Conservation (phyloP, 2,113 vertebrate genomes). For the Paratilapia polleni region DNA sequence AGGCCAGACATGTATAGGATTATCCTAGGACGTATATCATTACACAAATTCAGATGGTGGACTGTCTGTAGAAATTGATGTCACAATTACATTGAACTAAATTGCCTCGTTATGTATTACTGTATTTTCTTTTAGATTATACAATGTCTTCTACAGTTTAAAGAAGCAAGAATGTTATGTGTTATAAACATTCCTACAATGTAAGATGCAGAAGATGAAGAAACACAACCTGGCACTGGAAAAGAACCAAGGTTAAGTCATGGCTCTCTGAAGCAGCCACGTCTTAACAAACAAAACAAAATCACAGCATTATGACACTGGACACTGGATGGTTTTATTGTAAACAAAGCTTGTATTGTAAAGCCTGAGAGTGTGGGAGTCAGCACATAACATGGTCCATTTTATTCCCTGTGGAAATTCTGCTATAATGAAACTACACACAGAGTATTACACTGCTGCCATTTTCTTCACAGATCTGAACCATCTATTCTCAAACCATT, state of each 20-base stretch:
- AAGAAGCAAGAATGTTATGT: slow-evolving; percentile 27
- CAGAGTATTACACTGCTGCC: background rate
- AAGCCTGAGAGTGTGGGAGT: background rate
- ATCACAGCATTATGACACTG: background rate
- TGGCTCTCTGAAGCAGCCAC: background rate
- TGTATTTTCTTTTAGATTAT: background rate
- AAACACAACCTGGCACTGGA: background rate
- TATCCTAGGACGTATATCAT: background rate
- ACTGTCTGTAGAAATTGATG: background rate
- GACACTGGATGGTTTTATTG: background rate
- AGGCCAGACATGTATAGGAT: background rate
- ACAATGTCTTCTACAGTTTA: background rate
- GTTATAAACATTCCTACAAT: background rate
- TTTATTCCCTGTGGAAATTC: background rate
- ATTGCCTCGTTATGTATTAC: background rate
- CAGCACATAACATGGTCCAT: background rate
- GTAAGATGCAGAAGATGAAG: background rate
- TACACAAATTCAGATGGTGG: background rate
- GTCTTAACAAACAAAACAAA: background rate
- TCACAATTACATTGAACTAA: background rate
- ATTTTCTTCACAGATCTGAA: slow-evolving; percentile 16
- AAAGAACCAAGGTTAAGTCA: too few species aligned
- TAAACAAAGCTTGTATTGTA: slow-evolving; percentile 17
- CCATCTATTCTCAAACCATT: background rate
- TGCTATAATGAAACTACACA: background rate